These are phyloP conservation scores for Loxodonta africana DNA, from an alignment of 2,113 vertebrate species.

Conservation along the genomic window DNA sequence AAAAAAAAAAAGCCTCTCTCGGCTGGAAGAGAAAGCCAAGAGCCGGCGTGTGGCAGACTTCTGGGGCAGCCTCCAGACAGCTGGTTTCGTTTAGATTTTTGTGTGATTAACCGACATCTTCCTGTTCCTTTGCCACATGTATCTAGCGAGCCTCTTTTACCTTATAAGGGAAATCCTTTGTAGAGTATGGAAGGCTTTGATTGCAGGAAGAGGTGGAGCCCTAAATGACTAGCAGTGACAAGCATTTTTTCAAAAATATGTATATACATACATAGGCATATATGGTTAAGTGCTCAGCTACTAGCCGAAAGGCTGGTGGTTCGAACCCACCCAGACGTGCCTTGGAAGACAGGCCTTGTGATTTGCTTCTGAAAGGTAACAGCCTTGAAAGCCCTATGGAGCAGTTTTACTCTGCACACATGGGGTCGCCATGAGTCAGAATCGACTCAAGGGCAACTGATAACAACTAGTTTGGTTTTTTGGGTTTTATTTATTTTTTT, in stretches of 20 bases:
- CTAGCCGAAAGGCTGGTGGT: not conserved
- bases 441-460: not conserved
- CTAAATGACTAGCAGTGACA: conserved; percentile 76
- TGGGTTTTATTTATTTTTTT: not conserved
- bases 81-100: conserved; percentile 89
- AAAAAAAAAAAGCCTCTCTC: not conserved
- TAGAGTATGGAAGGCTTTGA: conserved; percentile 85
- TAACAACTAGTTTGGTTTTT: not conserved
- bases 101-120: conserved; percentile 88
- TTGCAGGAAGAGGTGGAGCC: conserved; percentile 88
- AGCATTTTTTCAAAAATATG: conserved; percentile 82
- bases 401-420: not conserved
- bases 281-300: not conserved
- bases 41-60: conserved; percentile 74
- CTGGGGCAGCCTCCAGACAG: conserved; percentile 84
- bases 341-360: not conserved
- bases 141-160: conserved; percentile 88
- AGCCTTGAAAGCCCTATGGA: not conserved
- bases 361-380: not conserved
- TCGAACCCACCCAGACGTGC: not conserved
- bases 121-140: conserved; percentile 89
- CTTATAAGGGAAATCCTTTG: conserved; percentile 89
- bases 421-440: not conserved
- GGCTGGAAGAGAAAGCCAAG: conserved; percentile 19
- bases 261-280: not conserved